phyloP scores from a whole-genome alignment of 2,797 vertebrate species.

The Notolabrus celidotus region DNA sequence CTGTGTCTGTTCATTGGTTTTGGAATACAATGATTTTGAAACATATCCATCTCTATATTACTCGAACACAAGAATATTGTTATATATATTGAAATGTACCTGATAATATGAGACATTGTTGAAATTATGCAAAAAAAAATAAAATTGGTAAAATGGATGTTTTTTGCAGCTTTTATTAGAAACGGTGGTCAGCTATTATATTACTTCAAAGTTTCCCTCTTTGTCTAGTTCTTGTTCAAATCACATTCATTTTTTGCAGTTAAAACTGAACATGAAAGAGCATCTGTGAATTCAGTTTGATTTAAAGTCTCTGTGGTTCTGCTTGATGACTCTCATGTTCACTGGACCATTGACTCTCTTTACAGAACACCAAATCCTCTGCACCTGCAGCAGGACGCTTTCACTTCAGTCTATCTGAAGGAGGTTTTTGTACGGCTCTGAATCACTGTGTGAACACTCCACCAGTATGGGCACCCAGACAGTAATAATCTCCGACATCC shows the following conservation, averaged over 20 bases:
- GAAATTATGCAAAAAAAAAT: no score
- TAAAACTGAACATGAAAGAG: background rate
- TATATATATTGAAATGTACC: background rate
- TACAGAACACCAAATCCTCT: constrained; percentile 23
- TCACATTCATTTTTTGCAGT: no score
- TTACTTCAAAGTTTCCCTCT: no score
- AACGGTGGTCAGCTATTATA: no score
- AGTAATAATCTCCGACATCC: constrained; percentile 62
- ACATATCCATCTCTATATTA: no score
- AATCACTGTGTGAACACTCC: constrained; percentile 60
- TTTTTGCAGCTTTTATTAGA: no score
- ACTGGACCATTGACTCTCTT: constrained; percentile 20
- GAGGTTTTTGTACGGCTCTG: constrained; percentile 58
- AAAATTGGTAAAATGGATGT: background rate
- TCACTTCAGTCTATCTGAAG: constrained; percentile 39
- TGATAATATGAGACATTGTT: no score
- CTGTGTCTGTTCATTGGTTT: no score
- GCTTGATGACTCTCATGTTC: constrained; percentile 34
- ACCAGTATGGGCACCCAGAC: rapidly evolving
- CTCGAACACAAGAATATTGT: no score
- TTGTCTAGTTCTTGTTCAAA: no score
- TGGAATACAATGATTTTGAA: no score
- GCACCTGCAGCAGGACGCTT: constrained; percentile 39
- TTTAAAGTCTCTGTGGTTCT: constrained; percentile 19
- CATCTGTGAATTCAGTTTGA: background rate